Conservation (phyloP, 2,113 vertebrate genomes). For the Gallinago jamesoni region DNA sequence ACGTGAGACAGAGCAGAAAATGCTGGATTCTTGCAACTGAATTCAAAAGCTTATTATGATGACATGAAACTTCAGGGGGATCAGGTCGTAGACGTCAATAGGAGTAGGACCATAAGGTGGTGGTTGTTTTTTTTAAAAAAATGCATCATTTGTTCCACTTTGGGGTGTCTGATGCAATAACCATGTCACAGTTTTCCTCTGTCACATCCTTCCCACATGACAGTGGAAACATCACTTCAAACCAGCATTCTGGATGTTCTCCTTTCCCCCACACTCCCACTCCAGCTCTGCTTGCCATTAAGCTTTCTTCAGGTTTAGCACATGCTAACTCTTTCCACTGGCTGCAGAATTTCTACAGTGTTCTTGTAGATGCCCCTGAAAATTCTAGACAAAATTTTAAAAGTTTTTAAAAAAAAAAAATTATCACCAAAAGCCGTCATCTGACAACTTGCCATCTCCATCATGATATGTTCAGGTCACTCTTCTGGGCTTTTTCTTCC, state of each 20-base stretch:
- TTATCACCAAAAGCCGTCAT: background rate
- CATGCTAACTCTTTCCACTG: slow-evolving; percentile 18
- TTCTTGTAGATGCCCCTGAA: background rate
- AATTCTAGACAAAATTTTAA: background rate
- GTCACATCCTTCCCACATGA: slow-evolving; percentile 47
- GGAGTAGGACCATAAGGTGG: background rate
- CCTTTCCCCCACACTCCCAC: slow-evolving; percentile 58
- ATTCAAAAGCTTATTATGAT: background rate
- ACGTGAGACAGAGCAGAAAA: background rate
- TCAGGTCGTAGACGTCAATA: background rate
- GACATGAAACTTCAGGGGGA: background rate
- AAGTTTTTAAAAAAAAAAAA: background rate
- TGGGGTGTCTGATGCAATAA: slow-evolving; percentile 35
- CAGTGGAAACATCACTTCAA: slow-evolving; percentile 40
- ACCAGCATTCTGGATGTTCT: slow-evolving; percentile 26
- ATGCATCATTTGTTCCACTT: slow-evolving; percentile 35
- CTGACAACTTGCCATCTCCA: background rate
- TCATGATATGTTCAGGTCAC: background rate
- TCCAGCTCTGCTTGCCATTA: slow-evolving; percentile 32
- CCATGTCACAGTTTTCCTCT: slow-evolving; percentile 12
- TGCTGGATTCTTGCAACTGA: background rate
- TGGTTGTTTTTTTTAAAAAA: background rate
- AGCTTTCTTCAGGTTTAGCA: slow-evolving; percentile 26
- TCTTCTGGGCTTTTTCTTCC: background rate
- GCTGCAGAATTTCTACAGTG: slow-evolving; percentile 6